Evolutionary conservation across 2,797 vertebrate species (phyloP).

Genomic region (Sebastes nivosus): DNA sequence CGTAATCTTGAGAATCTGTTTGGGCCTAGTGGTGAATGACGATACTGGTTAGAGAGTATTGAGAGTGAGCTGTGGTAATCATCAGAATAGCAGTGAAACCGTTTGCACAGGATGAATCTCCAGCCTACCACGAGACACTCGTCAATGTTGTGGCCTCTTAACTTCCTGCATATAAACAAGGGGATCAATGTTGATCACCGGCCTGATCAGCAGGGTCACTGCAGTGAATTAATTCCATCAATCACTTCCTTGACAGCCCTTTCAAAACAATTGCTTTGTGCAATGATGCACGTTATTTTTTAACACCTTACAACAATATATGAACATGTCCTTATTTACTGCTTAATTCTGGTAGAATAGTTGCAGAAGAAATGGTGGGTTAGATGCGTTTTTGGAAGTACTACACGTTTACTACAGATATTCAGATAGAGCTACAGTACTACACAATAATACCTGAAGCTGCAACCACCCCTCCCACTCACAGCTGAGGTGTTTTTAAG

Average conservation of each 20-base stretch:
- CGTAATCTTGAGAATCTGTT: not conserved
- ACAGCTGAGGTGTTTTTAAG: conserved; percentile 4
- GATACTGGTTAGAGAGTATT: not conserved
- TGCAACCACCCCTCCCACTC: not conserved
- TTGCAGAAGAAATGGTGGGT: not conserved
- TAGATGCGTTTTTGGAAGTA: not conserved
- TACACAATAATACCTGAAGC: not conserved
- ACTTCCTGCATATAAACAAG: not conserved
- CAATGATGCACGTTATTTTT: not conserved
- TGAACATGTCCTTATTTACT: not conserved
- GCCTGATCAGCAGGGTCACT: conserved; percentile 20
- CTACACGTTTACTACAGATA: not conserved
- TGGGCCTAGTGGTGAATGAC: not conserved
- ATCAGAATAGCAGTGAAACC: not conserved
- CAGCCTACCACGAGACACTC: not conserved
- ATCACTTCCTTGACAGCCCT: not conserved
- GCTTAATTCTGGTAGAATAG: not conserved
- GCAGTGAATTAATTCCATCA: conserved; percentile 6
- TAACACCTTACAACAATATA: not conserved
- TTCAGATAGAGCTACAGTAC: not conserved
- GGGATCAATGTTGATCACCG: conserved; percentile 15
- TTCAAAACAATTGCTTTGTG: not conserved
- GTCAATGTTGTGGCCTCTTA: not conserved
- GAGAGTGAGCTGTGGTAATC: not conserved
- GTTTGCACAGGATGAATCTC: not conserved